A percentile compares a stretch with the other conserved stretches of the same genome.
phyloP scores from a whole-genome alignment of 2,888 invertebrate genomes.

The Malthinus flaveolus region DNA sequence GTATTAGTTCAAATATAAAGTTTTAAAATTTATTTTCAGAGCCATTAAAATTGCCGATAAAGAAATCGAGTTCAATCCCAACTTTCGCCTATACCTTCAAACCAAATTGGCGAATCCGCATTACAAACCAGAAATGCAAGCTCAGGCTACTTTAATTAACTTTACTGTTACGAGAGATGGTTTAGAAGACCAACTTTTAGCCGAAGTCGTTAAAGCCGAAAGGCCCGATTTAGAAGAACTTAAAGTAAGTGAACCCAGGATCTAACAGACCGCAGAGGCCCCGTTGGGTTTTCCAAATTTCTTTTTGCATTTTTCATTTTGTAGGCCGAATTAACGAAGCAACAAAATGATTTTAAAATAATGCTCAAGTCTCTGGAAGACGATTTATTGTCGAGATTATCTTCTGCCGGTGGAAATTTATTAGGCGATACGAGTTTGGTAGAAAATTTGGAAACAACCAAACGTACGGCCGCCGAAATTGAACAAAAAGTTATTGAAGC shows the following conservation, averaged over 20 bases:
- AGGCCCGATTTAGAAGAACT: constrained; percentile 93
- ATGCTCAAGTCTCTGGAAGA: constrained; percentile 91
- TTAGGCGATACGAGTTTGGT: constrained; percentile 93
- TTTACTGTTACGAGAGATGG: constrained; percentile 97
- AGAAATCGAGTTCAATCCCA: constrained; percentile 90
- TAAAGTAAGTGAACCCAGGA: constrained; percentile 70
- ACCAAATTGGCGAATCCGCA: constrained; percentile 97
- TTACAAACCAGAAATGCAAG: constrained; percentile 98
- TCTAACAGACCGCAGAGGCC: too few species aligned
- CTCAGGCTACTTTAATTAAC: constrained; percentile 94
- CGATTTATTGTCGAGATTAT: constrained; percentile 84
- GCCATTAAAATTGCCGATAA: constrained; percentile 97
- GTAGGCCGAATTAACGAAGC: constrained; percentile 87
- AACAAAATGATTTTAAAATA: constrained; percentile 97
- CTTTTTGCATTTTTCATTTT: not conserved
- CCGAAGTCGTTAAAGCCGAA: constrained; percentile 96
- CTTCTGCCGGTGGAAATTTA: constrained; percentile 91
- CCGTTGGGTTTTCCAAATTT: not conserved
- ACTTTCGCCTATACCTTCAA: constrained; percentile 86
- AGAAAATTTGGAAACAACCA: constrained; percentile 95
- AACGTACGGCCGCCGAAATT: constrained; percentile 94
- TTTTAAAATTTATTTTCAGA: constrained; percentile 55
- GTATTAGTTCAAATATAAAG: constrained; percentile 2
- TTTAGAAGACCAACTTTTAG: constrained; percentile 91
- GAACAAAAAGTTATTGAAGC: constrained; percentile 92